Evolutionary conservation across 2,888 invertebrate genomes (phyloP).

Genomic region (Nemoura dubitans): DNA sequence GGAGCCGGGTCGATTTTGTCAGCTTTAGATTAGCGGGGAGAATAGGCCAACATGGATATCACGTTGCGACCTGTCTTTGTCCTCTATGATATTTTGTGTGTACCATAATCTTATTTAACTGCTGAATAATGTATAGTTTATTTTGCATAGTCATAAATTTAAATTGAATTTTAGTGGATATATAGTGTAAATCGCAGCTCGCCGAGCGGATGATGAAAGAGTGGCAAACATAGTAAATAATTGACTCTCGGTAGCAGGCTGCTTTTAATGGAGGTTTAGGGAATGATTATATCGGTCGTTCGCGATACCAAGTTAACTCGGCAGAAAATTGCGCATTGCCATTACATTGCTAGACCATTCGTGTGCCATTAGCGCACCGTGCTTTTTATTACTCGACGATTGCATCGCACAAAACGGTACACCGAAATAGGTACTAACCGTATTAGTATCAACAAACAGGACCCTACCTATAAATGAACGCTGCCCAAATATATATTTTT

Average conservation of each 20-base stretch:
- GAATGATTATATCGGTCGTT: constrained; percentile 7
- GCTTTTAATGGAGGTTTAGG: constrained; percentile 12
- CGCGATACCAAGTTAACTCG: neutral
- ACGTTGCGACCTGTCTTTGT: neutral
- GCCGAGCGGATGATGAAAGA: neutral
- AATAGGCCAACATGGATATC: neutral
- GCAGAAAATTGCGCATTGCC: neutral
- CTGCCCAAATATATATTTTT: neutral
- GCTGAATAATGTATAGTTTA: neutral
- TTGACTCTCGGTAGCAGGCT: neutral
- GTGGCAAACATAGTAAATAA: constrained; percentile 12
- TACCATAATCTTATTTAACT: constrained; percentile 7
- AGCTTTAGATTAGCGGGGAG: neutral
- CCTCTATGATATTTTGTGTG: neutral
- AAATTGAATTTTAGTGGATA: neutral
- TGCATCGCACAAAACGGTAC: neutral
- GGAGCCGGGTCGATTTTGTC: neutral
- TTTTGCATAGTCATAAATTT: constrained; percentile 12
- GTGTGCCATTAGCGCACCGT: neutral
- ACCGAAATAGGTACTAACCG: neutral
- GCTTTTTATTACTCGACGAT: neutral
- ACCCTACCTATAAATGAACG: neutral
- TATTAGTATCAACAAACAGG: too few relatives aligned
- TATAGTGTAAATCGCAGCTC: neutral
- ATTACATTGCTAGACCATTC: neutral